Evolutionary conservation across 2,113 vertebrate species (phyloP), one percentile per base, ranked within the genome.

Genomic region (Seriola dumerili): DNA sequence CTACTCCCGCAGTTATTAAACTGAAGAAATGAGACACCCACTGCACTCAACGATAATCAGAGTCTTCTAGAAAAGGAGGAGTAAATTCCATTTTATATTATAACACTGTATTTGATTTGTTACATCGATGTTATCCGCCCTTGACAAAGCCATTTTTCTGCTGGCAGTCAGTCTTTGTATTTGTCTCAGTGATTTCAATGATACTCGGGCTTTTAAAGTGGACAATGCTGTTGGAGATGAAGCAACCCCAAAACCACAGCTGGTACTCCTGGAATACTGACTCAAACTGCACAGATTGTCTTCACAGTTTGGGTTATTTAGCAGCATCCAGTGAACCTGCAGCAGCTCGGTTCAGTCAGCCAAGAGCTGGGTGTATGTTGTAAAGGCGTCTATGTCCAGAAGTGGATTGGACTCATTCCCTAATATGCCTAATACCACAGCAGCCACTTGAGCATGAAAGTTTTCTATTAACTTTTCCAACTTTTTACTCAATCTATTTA

Each of bases 141-240:
- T 72, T 72, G 79, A 85, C 36, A 57, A 74, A 71, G 52, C 1
- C 29, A 36, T 21, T 72, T n/a, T 50, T 66, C 11, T 32, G 54
- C 66, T 48, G 50, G 69, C 25, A 78, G 19, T 78, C 72, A 59
- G 64, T 80, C n/a, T 7, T 50, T 61, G 48, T 46, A 50, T 84
- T 48, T 70, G 32, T 42, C 69, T 74, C 55, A 68, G 48, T 25
- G n/a, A 10, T 69, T 59, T n/a, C n/a, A 25, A 40, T 44, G 21
- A 58, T 36, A 74, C 19, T 23, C 40, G 29, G 29, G 44, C 44
- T 36, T 13, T 21, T 52, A 17, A n/a, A 29, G 40, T n/a, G 40
- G 72, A 78, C 58, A 62, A 55, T 50, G 62, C 67, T 40, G 32
- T 59, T 62, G 69, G 72, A 78, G 34, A 73, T 62, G 34, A 82